Percentiles rank a stretch among this genome's conserved stretches.
Conservation (phyloP, 1,140 invertebrate species). For the Stegodyphus mimosarum region DNA sequence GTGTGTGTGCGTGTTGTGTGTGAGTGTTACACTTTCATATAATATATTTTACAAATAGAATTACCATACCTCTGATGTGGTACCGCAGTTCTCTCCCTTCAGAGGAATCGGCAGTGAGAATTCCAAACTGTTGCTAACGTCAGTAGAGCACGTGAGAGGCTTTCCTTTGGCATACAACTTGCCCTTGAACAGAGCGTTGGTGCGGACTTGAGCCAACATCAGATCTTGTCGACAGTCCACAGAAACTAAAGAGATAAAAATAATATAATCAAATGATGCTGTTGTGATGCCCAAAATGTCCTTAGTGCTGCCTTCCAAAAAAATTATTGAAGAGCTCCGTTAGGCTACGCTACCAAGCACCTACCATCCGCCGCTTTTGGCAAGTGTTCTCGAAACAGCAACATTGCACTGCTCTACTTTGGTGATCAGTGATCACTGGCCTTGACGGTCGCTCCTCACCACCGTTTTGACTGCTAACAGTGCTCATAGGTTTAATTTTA, state of each 20-base stretch:
- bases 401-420: too few relatives aligned
- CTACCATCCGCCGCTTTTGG: too few relatives aligned
- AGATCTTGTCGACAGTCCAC: constrained; percentile 53
- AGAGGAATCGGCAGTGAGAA: constrained; percentile 58
- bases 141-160: constrained; percentile 49
- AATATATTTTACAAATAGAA: not conserved
- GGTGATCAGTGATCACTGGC: too few relatives aligned
- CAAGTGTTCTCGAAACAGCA: too few relatives aligned
- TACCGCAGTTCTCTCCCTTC: constrained; percentile 60
- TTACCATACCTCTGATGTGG: constrained; percentile 57
- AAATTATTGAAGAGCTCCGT: too few relatives aligned
- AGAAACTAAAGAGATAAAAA: constrained; percentile 44
- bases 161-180: constrained; percentile 61
- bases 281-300: too few relatives aligned
- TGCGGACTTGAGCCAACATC: constrained; percentile 52
- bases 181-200: constrained; percentile 60
- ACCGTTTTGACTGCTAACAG: too few relatives aligned
- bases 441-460: too few relatives aligned
- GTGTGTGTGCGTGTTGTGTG: too few relatives aligned
- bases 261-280: not conserved
- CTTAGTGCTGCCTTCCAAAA: too few relatives aligned
- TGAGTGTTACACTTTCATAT: not conserved
- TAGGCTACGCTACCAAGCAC: too few relatives aligned
- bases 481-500: too few relatives aligned
- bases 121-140: constrained; percentile 50